Evolutionary conservation across 2,888 invertebrate species (phyloP), one percentile per base, ranked within the genome.

Genomic region (Phaonia tiefii): DNA sequence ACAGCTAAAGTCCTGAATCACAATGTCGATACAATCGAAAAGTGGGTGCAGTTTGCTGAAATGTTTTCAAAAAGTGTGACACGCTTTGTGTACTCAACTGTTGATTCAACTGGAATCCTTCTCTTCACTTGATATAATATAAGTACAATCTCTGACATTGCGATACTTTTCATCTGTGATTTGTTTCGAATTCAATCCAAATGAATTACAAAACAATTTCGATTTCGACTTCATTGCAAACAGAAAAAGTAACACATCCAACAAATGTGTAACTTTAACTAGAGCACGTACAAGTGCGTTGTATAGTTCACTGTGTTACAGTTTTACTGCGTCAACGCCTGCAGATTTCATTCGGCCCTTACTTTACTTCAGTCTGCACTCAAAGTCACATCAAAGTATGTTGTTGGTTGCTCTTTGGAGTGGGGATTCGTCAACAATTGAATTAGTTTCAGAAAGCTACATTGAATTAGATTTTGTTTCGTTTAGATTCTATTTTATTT

Each of bases 281-380:
- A 71, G 67, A 77, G 66, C 80, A 81, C 80, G 80, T 78, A 75
- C 77, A 66, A 77, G 46, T 75, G 80, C 74, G 80, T 80, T 77
- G 44, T 54, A n/a, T n/a, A n/a, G 67, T 81, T 31, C 3, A 8
- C 31, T 31, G 31, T 31, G 3, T 31, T 71, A 80, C 74, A 67
- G 71, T 71, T 77, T 81, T 81, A 81, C 77, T 75, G 70, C 74
- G 77, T 77, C 58, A 71, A 81, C 80, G 80, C 80, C 80, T 39
- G 20, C 60, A 20, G 8, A 20, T 37, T 60, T 3, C 10, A 26
- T 1, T 2, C 60, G 37, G n/a, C 17, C 37, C 58, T 5, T 39
- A 60, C 7, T 10, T 31, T 17, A 10, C 11, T 58, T 31, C 58
- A 26, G 17, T 25, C 76, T 74, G 20, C 72, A 60, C 31, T 46